Conservation (phyloP, 2,888 invertebrate species). For the Temnothorax rugatulus region DNA sequence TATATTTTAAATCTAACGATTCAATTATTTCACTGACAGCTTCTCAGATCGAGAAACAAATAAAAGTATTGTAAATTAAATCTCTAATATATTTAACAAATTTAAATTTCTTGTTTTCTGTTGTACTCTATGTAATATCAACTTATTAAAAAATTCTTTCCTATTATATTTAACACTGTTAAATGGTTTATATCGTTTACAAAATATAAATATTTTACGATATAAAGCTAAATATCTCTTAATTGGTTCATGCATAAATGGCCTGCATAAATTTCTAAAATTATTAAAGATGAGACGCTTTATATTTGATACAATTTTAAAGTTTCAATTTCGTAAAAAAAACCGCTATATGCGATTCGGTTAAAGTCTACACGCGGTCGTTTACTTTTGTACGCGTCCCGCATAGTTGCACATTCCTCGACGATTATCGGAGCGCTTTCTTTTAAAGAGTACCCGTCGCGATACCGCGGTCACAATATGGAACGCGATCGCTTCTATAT, state of each 20-base stretch:
- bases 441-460: conserved; percentile 20
- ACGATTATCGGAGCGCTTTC: conserved; percentile 47
- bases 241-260: too few relatives aligned
- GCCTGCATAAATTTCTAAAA: background rate
- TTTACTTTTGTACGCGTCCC: conserved; percentile 28
- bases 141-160: background rate
- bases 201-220: background rate
- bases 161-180: background rate
- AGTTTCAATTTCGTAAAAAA: conserved; percentile 3
- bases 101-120: background rate
- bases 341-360: background rate
- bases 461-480: conserved; percentile 42
- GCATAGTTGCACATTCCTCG: conserved; percentile 33
- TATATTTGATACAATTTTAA: background rate
- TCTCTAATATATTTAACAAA: background rate
- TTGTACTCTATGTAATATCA: background rate
- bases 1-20: background rate
- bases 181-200: background rate
- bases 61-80: background rate
- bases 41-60: background rate
- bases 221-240: conserved; percentile 5
- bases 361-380: background rate
- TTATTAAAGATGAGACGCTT: background rate
- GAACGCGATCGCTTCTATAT: conserved; percentile 69
- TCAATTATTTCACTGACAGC: background rate